Evolutionary conservation across 2,797 vertebrate genomes (phyloP), one percentile per base, ranked within the genome.

Genomic region (Geotrypetes seraphini): DNA sequence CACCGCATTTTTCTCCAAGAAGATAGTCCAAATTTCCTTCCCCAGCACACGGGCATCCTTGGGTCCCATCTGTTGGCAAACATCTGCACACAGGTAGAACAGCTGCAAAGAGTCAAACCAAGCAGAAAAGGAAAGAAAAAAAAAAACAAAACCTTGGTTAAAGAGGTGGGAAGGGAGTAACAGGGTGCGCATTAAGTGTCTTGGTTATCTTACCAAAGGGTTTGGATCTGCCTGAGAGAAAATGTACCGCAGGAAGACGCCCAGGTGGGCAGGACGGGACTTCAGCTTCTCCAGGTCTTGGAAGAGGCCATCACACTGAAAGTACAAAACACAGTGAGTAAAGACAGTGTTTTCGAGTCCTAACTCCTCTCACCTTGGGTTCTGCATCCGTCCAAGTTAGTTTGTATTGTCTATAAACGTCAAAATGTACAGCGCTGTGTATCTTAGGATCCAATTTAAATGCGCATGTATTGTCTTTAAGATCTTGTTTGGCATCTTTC

Each of bases 181-280:
- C n/a, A n/a, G n/a, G n/a, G n/a, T n/a, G n/a, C n/a, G n/a, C n/a
- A n/a, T n/a, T n/a, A n/a, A n/a, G n/a, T n/a, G n/a, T n/a, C n/a
- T n/a, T 19, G 8, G 5, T 5, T n/a, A 26, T 8, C 78, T 60
- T 35, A 97, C 92, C 87, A 96, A 57, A 3, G 90, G 89, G 46
- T 89, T 90, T 16, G 92, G 92, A 40, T 96, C 92, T 2, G 90
- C 84, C 46, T 96, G 92, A 7, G 84, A 88, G 71, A 97, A 91
- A 62, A 96, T 76, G 13, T 94, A 97, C 60, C 92, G 85, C 41
- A 97, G 73, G 57, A 97, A 96, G 12, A 97, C 90, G 0, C 79
- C 82, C 57, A 97, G 83, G 55, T 97, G 90, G 0, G 92, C 92
- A 0, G 90, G 90, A 0, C 84, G 85, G 0, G 74, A 69, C 53